Evolutionary conservation across 2,888 invertebrate genomes (phyloP).

Genomic region (Tolmerus cingulatus): DNA sequence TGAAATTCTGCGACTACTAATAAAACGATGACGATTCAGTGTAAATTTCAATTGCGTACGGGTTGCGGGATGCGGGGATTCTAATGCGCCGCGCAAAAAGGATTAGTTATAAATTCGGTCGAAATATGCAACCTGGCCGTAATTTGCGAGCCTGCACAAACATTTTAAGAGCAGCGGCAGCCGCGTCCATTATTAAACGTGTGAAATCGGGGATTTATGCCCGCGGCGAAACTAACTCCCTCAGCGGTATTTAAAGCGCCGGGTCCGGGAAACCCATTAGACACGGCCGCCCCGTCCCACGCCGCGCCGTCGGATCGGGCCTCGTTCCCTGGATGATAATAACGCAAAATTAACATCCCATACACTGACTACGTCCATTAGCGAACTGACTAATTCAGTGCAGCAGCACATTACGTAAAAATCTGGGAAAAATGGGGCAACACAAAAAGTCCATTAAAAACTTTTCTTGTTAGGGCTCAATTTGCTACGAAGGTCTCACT

Average conservation of each 20-base stretch:
- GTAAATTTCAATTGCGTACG: background rate
- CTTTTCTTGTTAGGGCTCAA: conserved; percentile 35
- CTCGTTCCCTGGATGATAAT: conserved; percentile 30
- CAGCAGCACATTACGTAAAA: conserved; percentile 26
- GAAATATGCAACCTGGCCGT: background rate
- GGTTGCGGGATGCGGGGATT: background rate
- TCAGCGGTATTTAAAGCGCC: background rate
- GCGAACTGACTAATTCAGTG: conserved; percentile 34
- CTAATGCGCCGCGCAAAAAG: background rate
- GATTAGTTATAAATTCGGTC: background rate
- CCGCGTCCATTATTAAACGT: conserved; percentile 8
- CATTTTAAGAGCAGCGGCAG: background rate
- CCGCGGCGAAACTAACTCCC: background rate
- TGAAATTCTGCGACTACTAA: background rate
- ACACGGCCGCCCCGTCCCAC: background rate
- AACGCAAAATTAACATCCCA: conserved; percentile 38
- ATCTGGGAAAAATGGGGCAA: conserved; percentile 1
- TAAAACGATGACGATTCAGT: background rate
- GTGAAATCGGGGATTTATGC: conserved; percentile 4
- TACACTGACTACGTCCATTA: conserved; percentile 23
- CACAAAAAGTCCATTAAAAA: conserved; percentile 41
- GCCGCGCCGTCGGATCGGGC: background rate
- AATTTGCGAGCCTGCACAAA: background rate
- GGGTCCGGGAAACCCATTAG: conserved; percentile 15
- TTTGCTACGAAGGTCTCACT: background rate